Conservation (phyloP, 2,797 vertebrate genomes). For the Melopsittacus undulatus region DNA sequence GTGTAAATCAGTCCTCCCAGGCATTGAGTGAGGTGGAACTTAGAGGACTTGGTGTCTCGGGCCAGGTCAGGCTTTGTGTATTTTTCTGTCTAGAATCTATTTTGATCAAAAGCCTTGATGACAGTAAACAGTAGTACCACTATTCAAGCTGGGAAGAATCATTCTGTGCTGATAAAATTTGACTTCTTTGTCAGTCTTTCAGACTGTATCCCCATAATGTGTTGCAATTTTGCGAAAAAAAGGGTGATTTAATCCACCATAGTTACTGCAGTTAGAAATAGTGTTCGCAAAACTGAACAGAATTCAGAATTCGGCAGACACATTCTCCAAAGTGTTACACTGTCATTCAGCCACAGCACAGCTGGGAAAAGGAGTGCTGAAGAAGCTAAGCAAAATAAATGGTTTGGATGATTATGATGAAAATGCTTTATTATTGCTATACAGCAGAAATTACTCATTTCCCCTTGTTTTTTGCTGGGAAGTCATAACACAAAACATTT, state of each 20-base stretch:
- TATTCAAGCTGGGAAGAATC: slow-evolving; percentile 2
- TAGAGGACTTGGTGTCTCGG: not conserved
- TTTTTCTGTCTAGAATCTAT: slow-evolving; percentile 12
- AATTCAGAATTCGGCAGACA: slow-evolving; percentile 15
- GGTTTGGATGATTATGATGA: not conserved
- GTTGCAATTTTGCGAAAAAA: not conserved
- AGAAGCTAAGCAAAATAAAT: slow-evolving; percentile 2
- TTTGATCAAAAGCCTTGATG: slow-evolving; percentile 17
- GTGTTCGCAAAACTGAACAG: not conserved
- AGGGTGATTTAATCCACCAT: not conserved
- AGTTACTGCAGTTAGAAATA: slow-evolving; percentile 17
- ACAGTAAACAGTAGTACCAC: not conserved
- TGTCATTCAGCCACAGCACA: slow-evolving; percentile 39
- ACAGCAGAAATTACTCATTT: not conserved
- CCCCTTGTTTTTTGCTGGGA: not conserved
- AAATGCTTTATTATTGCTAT: not conserved
- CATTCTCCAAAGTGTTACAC: not conserved
- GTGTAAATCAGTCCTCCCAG: not conserved
- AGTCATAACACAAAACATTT: not conserved
- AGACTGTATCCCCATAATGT: not conserved
- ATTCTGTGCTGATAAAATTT: not conserved
- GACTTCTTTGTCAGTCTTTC: slow-evolving; percentile 30
- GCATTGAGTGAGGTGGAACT: not conserved
- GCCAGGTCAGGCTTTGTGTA: not conserved
- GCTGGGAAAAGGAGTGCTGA: not conserved